These are phyloP conservation scores for Spea bombifrons DNA, from an alignment of 2,113 vertebrate species.

Conservation along the genomic window DNA sequence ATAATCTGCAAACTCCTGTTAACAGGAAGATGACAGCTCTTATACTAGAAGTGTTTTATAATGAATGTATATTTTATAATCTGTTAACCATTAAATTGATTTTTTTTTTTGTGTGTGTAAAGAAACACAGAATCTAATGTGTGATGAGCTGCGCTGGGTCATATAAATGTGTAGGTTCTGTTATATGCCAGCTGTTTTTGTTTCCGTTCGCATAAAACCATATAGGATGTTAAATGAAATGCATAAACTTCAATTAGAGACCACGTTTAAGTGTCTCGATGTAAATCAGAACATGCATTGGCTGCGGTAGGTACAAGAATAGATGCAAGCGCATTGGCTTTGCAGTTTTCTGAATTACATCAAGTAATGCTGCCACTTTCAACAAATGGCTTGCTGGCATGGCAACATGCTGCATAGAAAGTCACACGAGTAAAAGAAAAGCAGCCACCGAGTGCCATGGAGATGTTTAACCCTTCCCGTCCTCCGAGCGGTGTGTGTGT, in stretches of 20 bases:
- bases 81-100: no score
- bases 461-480: constrained; percentile 8
- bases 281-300: neutral
- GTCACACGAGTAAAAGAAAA: constrained; percentile 32
- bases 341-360: constrained; percentile 42
- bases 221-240: neutral
- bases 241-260: neutral
- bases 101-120: no score
- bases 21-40: no score
- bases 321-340: constrained; percentile 21
- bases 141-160: no score
- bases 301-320: constrained; percentile 1
- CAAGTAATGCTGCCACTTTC: constrained; percentile 34
- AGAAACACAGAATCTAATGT: no score
- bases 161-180: no score
- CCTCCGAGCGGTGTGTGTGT: neutral
- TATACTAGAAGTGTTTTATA: no score
- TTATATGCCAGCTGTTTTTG: no score
- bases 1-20: no score
- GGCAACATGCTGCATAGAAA: constrained; percentile 33
- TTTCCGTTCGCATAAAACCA: neutral
- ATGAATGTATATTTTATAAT: no score
- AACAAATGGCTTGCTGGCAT: constrained; percentile 47
- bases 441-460: neutral
- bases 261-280: neutral